phyloP scores from a whole-genome alignment of 2,113 vertebrate genomes.

The Gallinago jamesoni region DNA sequence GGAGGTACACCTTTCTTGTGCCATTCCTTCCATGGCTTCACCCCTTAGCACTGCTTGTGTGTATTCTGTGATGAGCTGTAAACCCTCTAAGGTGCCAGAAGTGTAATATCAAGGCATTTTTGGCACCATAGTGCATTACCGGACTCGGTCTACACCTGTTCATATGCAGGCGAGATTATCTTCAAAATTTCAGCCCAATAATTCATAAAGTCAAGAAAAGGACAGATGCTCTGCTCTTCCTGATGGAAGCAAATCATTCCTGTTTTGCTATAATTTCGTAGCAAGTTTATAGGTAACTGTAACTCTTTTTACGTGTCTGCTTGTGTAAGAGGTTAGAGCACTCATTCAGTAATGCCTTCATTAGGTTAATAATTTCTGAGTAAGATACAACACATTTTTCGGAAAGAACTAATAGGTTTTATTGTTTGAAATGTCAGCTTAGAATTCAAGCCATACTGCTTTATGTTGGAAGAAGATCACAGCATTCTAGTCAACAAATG shows the following conservation, averaged over 20 bases:
- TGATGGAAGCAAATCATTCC: neutral
- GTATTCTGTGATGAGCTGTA: neutral
- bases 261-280: neutral
- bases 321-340: neutral
- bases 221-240: neutral
- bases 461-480: neutral
- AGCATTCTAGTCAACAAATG: neutral
- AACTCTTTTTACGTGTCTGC: neutral
- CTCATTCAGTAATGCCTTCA: neutral
- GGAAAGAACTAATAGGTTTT: neutral
- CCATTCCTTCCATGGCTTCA: neutral
- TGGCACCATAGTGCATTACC: neutral
- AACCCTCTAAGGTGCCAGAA: neutral
- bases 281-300: neutral
- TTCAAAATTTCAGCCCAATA: neutral
- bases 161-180: neutral
- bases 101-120: neutral
- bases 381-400: neutral
- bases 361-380: neutral
- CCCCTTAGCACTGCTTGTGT: neutral
- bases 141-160: neutral
- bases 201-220: neutral
- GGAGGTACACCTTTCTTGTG: neutral
- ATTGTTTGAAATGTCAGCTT: neutral
- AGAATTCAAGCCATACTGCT: neutral